Conservation (phyloP, 2,888 invertebrate genomes). For the Priocnemis perturbator region DNA sequence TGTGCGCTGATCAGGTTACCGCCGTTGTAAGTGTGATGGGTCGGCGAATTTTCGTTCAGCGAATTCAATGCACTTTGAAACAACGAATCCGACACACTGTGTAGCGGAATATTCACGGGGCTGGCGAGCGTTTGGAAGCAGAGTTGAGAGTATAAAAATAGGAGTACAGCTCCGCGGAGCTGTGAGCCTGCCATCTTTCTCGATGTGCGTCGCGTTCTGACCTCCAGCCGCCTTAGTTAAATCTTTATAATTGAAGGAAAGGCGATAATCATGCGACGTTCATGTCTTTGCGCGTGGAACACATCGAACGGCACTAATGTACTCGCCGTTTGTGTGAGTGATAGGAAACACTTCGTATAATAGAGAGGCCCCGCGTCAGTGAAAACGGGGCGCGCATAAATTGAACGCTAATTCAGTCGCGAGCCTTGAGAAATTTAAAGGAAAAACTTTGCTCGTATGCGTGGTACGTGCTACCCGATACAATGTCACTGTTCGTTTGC, state of each 20-base stretch:
- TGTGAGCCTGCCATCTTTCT: slow-evolving; percentile 48
- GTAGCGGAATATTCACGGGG: slow-evolving; percentile 52
- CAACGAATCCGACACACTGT: slow-evolving; percentile 55
- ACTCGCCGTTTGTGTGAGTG: slow-evolving; percentile 9
- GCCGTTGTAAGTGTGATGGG: slow-evolving; percentile 60
- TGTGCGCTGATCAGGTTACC: slow-evolving; percentile 66
- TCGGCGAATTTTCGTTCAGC: slow-evolving; percentile 63
- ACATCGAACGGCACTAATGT: slow-evolving; percentile 20
- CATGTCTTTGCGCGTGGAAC: background rate
- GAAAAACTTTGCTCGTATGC: no score
- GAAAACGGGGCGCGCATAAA: no score
- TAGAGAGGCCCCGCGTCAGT: no score
- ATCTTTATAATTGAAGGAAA: slow-evolving; percentile 24
- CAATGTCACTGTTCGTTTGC: no score
- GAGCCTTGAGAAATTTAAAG: no score
- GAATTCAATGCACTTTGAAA: slow-evolving; percentile 62
- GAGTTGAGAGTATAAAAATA: slow-evolving; percentile 25
- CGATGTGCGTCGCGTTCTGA: slow-evolving; percentile 27
- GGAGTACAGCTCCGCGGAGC: slow-evolving; percentile 16
- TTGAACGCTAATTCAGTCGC: no score
- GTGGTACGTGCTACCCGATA: no score
- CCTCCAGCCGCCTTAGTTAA: slow-evolving; percentile 33
- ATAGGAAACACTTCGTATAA: no score
- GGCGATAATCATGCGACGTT: slow-evolving; percentile 14
- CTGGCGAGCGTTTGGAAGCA: slow-evolving; percentile 24